Evolutionary conservation across 37 sponge, comb jelly and placozoan species (phyloP), one percentile per base, ranked within the genome.

Genomic region (Cladorhizidae sp.): DNA sequence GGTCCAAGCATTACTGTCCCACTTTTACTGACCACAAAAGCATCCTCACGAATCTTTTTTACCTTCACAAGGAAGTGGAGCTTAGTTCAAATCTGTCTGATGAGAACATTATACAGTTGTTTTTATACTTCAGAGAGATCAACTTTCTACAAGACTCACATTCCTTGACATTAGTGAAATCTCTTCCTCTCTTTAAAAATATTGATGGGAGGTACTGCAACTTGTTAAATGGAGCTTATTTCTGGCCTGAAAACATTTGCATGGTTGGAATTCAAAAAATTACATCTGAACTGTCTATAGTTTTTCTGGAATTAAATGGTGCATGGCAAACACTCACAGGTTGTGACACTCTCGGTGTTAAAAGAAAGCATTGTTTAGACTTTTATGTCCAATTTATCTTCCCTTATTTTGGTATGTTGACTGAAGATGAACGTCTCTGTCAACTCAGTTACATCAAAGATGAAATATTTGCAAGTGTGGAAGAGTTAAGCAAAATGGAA

Each of bases 361-460:
- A 51, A 9, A 25, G 22, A 49, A 35, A 57, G 0, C 8, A 77
- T 5, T 37, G 77, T 18, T 64, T 68, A 70, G 64, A 78, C 0
- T 2, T 82, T 0, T 88, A 83, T 72, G 15, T 70, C 29, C 42
- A 71, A 7, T 83, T 63, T 20, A 82, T 88, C 29, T 88, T 88
- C 59, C 62, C 54, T 15, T 39, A 40, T 15, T 88, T 88, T 76
- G 0, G 26, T 38, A 37, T 37, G 17, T 20, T 88, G 64, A 40
- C 11, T n/a, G 57, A 82, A 88, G 38, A 33, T 26, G 70, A 88
- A 8, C 49, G 88, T 23, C 71, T 52, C 52, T 1, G 51, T 12
- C 88, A 88, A 33, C 38, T 88, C 22, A 49, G 62, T 43, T 64
- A 83, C 59, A 88, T 88, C 28, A 67, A 72, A 61, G 76, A 88